These are phyloP conservation scores for Craseonycteris thonglongyai DNA, from an alignment of 2,113 vertebrate species.

Conservation along the genomic window DNA sequence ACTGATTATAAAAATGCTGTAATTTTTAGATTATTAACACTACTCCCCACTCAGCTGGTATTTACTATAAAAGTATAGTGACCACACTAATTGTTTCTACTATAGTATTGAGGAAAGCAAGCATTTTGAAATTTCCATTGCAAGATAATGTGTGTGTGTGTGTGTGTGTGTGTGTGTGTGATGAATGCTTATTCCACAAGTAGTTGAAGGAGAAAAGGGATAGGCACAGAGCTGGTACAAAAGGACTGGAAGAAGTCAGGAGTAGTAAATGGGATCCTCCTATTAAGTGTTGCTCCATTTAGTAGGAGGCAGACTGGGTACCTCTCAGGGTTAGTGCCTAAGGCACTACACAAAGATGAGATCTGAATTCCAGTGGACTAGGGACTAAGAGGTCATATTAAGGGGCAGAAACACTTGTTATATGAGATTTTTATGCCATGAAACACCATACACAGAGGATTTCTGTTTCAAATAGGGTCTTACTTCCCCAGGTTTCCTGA, in stretches of 20 bases:
- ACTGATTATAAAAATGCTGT: background rate
- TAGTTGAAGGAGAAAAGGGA: background rate
- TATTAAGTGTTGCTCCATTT: background rate
- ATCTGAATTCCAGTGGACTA: background rate
- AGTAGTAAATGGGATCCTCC: background rate
- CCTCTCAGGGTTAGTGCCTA: background rate
- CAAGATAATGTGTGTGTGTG: background rate
- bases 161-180: background rate
- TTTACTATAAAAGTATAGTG: background rate
- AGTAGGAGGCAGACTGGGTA: background rate
- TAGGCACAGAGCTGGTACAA: background rate
- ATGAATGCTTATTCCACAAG: background rate
- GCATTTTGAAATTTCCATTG: background rate
- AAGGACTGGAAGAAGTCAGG: background rate
- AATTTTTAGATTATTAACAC: background rate
- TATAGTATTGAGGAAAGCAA: background rate
- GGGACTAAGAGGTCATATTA: background rate
- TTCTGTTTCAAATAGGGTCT: background rate
- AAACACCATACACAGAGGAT: background rate
- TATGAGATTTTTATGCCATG: background rate
- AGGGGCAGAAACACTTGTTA: background rate
- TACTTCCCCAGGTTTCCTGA: background rate
- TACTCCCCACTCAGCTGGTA: background rate
- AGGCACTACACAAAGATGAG: background rate
- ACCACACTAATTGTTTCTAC: background rate